These are phyloP conservation scores for Leptinotarsa defecta DNA, from an alignment of 1,140 invertebrate species.

Conservation along the genomic window DNA sequence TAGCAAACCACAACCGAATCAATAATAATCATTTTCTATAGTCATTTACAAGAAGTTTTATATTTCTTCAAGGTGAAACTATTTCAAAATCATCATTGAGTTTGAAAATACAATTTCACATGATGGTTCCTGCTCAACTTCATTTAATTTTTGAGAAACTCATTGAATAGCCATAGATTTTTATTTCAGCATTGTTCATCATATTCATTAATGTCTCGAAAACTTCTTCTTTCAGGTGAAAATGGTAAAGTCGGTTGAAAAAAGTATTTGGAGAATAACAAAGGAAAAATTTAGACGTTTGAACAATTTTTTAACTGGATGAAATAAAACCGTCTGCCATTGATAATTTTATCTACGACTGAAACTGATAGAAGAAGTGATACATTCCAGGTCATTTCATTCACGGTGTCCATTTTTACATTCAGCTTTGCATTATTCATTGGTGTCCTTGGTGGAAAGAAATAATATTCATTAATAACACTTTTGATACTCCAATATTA, in stretches of 20 bases:
- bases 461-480: too few species aligned
- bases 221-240: slow-evolving; percentile 35
- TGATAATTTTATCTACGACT: background rate
- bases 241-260: slow-evolving; percentile 36
- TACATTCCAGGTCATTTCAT: background rate
- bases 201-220: background rate
- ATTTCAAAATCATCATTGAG: too few species aligned
- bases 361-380: slow-evolving; percentile 16
- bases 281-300: slow-evolving; percentile 25
- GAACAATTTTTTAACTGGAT: slow-evolving; percentile 30
- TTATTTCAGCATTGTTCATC: background rate
- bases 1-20: too few species aligned
- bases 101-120: too few species aligned
- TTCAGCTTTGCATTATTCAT: background rate
- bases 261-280: slow-evolving; percentile 26
- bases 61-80: too few species aligned
- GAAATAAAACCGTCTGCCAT: too few species aligned
- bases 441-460: too few species aligned
- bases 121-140: too few species aligned
- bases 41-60: too few species aligned
- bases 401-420: background rate
- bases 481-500: too few species aligned
- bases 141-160: too few species aligned
- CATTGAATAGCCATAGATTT: background rate
- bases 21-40: too few species aligned